Evolutionary conservation across 2,797 vertebrate species (phyloP), one percentile per base, ranked within the genome.

Genomic region (Chrosomus eos): DNA sequence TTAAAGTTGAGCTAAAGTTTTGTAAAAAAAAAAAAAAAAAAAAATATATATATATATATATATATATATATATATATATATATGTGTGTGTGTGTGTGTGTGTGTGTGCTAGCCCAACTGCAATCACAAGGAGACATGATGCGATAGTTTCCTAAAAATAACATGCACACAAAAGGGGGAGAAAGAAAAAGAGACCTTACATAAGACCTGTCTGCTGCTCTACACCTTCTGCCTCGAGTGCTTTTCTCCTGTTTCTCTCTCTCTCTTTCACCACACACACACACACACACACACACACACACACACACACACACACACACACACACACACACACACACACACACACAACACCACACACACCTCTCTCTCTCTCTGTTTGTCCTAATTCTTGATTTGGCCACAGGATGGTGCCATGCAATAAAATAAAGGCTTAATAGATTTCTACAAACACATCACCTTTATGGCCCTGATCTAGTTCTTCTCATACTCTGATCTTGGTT

Each of bases 201-300:
- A 91, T 95, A 94, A 95, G 92, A 90, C 87, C 89, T 92, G 93
- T 93, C 91, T 93, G 89, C 89, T 86, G 88, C 88, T 90, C 91
- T 93, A 94, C 92, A 95, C 94, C 94, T 94, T 92, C 90, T 92
- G 91, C 90, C 90, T 85, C 72, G 83, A 90, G 88, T 88, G 89
- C 82, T 87, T 80, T 67, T 75, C 60, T 84, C 58, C 75, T 40
- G 62, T 14, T 70, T 4, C 70, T 31, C 9, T 64, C n/a, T 45
- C 23, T 18, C 60, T 71, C 21, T 85, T n/a, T n/a, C n/a, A n/a
- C n/a, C n/a, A n/a, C n/a, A n/a, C n/a, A n/a, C n/a, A n/a, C n/a
- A n/a, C n/a, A n/a, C n/a, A n/a, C n/a, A n/a, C n/a, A n/a, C n/a
- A n/a, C n/a, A n/a, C n/a, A n/a, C n/a, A n/a, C n/a, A n/a, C n/a